phyloP scores from a whole-genome alignment of 2,797 vertebrate species.

The Hyperoplus lanceolatus region DNA sequence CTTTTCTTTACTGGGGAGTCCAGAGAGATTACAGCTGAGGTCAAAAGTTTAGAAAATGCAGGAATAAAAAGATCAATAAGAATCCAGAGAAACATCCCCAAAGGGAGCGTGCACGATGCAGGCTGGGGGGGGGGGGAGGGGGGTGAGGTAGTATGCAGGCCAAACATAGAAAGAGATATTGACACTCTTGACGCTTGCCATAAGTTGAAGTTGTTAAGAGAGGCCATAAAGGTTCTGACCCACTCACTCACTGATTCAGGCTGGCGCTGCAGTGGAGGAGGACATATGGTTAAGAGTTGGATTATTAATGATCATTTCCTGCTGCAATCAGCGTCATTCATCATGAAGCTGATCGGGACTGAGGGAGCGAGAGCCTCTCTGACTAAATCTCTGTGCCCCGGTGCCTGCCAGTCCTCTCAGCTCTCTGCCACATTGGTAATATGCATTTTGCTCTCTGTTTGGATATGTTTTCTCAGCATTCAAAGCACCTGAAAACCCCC shows the following conservation, averaged over 20 bases:
- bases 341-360: constrained; percentile 24
- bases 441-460: constrained; percentile 54
- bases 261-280: constrained; percentile 28
- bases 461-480: constrained; percentile 51
- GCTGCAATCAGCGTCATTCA: constrained; percentile 53
- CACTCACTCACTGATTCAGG: constrained; percentile 19
- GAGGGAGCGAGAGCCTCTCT: background rate
- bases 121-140: too few relatives aligned
- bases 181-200: too few relatives aligned
- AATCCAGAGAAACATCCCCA: too few relatives aligned
- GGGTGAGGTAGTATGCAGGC: too few relatives aligned
- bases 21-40: background rate
- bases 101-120: too few relatives aligned
- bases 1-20: background rate
- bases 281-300: constrained; percentile 54
- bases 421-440: constrained; percentile 43
- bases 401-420: constrained; percentile 22
- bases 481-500: constrained; percentile 53
- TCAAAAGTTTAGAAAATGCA: background rate
- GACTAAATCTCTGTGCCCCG: too few relatives aligned
- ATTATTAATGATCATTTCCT: constrained; percentile 72
- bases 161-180: too few relatives aligned
- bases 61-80: too few relatives aligned
- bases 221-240: constrained; percentile 27
- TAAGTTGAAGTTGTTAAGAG: constrained; percentile 15